These are phyloP conservation scores for Vulpes lagopus DNA, from an alignment of 2,113 vertebrate species.

Conservation along the genomic window DNA sequence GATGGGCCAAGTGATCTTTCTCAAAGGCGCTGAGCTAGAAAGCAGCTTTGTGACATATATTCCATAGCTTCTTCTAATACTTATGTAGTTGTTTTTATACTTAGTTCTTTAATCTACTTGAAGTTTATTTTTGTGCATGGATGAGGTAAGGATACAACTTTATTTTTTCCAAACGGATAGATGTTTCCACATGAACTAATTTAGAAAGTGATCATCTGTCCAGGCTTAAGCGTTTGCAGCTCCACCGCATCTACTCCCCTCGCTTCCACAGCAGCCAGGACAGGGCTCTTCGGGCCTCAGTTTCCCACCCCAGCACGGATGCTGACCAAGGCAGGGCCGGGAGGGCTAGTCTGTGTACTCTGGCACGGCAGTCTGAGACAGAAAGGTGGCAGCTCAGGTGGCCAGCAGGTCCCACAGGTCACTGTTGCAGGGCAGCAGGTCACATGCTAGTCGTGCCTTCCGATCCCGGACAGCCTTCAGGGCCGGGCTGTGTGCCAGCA, in stretches of 20 bases:
- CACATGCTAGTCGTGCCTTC: slow-evolving; percentile 87
- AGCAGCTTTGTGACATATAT: background rate
- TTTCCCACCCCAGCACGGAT: background rate
- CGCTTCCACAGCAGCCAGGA: background rate
- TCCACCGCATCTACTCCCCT: background rate
- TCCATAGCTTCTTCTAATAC: background rate
- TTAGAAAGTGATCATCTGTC: background rate
- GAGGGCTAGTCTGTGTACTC: background rate
- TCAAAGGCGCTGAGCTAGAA: background rate
- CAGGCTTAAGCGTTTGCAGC: background rate
- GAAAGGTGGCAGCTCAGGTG: background rate
- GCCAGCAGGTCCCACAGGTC: slow-evolving; percentile 79
- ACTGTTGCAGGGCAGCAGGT: slow-evolving; percentile 85
- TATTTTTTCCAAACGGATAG: slow-evolving; percentile 51
- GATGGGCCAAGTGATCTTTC: background rate
- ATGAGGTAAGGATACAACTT: slow-evolving; percentile 48
- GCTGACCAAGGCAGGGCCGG: background rate
- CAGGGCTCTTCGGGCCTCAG: background rate
- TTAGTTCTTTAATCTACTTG: background rate
- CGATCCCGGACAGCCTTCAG: slow-evolving; percentile 87
- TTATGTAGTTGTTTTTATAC: background rate
- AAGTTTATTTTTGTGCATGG: background rate
- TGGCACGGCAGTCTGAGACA: background rate
- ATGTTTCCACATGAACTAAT: background rate
- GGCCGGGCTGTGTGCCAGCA: slow-evolving; percentile 86